Base-by-base conservation (phyloP, 2,797 vertebrate species). In the Allobates femoralis region DNA sequence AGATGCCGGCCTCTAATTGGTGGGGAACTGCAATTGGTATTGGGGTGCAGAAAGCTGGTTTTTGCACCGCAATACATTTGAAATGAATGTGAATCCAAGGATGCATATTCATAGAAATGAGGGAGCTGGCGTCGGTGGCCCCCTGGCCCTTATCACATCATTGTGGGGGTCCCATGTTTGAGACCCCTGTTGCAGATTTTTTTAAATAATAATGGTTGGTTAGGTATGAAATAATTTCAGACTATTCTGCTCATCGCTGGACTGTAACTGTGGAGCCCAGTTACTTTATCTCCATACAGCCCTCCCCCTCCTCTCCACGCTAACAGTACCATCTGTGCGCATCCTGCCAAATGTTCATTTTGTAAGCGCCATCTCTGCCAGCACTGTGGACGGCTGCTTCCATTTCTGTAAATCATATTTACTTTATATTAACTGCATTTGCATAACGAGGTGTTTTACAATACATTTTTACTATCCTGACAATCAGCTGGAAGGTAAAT, bases 321-420 rank as follows among this genome's bases (percentile, higher is more conserved):
- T n/a, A 41, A 69, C 51, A 46, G 30, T 46, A 62, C 84, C 84
- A 85, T 85, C 62, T 79, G 76, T 51, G 32, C 50, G 30, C 51
- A 50, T 69, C 51, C 69, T 32, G 32, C 60, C 84, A 85, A 85
- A 71, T 85, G 64, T 71, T 85, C 84, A n/a, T 84, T 79, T 41
- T 69, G 56, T 85, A 69, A 69, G 19, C n/a, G 76, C 37, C 66
- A 55, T 67, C 30, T 37, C 41, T 64, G 37, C 83, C 60, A 84
- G 41, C 46, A 51, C 73, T n/a, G 16, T 84, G 41, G 34, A 74
- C 28, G 28, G 19, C 46, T 56, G 66, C 46, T 55, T 69, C 46
- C 74, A 78, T 34, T 30, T 41, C 62, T 37, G 50, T 26, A 67
- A 67, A 78, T 79, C 50, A 55, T 79, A 77, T 79, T 78, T 85